A percentile compares a stretch with the other conserved stretches of the same genome.
Evolutionary conservation across 2,113 vertebrate genomes (phyloP).

Genomic region (Nothocercus nigrocapillus): DNA sequence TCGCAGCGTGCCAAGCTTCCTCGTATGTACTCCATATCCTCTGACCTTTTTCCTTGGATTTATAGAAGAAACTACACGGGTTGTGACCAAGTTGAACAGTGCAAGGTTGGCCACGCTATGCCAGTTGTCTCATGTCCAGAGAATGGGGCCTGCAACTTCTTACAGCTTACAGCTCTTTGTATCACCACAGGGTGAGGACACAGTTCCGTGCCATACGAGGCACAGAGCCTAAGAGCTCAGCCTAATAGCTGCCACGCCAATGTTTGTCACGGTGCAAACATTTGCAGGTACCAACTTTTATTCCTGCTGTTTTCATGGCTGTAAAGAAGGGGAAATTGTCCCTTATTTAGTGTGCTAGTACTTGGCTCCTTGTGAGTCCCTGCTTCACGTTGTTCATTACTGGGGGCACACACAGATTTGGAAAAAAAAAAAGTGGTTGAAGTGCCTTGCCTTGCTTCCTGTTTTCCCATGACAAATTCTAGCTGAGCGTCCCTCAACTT

Average conservation of each 20-base stretch:
- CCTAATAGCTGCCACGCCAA: neutral
- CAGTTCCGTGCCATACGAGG: neutral
- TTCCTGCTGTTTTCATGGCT: neutral
- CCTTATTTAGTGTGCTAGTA: neutral
- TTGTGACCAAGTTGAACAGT: neutral
- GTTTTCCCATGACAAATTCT: neutral
- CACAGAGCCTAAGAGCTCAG: neutral
- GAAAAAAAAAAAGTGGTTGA: neutral
- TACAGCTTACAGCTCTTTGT: neutral
- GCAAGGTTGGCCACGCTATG: neutral
- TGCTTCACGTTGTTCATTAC: neutral
- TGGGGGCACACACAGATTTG: neutral
- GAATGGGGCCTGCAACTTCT: neutral
- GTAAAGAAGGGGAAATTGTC: neutral
- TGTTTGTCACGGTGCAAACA: neutral
- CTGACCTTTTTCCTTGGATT: neutral
- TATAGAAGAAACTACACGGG: neutral
- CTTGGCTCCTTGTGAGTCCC: neutral
- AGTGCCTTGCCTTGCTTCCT: neutral
- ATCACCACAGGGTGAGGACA: neutral
- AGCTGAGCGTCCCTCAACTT: neutral
- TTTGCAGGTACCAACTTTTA: neutral
- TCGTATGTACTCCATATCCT: neutral
- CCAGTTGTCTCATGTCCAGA: neutral
- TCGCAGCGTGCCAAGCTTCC: neutral